Evolutionary conservation across 2,797 vertebrate genomes (phyloP).

Genomic region (Tympanoctomys barrerae): DNA sequence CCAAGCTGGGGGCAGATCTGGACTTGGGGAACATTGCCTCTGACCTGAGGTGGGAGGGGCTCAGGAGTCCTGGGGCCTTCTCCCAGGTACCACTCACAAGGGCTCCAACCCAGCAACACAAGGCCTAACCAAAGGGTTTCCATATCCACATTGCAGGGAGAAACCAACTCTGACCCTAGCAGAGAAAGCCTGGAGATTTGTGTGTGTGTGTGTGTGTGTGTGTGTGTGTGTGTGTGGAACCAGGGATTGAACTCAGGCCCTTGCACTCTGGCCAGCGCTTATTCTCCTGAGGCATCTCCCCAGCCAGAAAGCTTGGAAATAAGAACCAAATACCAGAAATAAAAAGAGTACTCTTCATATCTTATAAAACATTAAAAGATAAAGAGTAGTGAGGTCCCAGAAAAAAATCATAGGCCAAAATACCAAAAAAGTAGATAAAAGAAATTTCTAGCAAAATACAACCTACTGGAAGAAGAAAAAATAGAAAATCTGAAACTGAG

Average conservation of each 20-base stretch:
- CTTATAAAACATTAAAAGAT: not conserved
- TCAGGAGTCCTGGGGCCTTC: not conserved
- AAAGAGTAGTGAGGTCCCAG: not conserved
- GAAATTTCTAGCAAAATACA: constrained; percentile 14
- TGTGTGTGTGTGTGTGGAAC: too few species aligned
- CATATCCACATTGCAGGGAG: not conserved
- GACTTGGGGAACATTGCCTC: not conserved
- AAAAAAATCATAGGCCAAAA: not conserved
- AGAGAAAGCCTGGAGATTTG: not conserved
- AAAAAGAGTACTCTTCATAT: not conserved
- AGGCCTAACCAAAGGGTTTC: not conserved
- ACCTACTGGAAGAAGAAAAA: not conserved
- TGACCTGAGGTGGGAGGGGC: not conserved
- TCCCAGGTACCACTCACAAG: not conserved
- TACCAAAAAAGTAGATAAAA: constrained; percentile 28
- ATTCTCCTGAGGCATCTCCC: too few species aligned
- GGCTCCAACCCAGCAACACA: not conserved
- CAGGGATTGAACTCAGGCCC: too few species aligned
- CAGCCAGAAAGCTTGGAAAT: not conserved
- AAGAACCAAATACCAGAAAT: not conserved
- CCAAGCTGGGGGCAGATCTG: not conserved
- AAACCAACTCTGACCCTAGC: not conserved
- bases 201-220: too few species aligned
- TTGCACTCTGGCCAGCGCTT: too few species aligned
- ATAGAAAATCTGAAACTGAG: constrained; percentile 17